Conservation (phyloP, 2,888 invertebrate genomes). For the Prosopocoilus inquinatus region DNA sequence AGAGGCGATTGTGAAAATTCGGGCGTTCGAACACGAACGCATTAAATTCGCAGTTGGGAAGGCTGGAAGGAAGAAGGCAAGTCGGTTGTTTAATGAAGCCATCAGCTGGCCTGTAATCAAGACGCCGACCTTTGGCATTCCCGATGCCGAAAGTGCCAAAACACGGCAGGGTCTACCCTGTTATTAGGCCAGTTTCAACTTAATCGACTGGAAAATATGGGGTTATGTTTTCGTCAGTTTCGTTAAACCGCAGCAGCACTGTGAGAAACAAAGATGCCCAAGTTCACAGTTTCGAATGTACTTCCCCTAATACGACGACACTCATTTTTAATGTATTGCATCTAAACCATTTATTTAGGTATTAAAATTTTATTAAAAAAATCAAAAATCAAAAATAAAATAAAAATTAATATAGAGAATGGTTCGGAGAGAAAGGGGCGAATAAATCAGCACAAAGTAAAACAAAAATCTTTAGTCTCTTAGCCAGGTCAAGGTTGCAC, state of each 20-base stretch:
- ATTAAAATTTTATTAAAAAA: no score
- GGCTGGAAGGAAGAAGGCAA: constrained; percentile 13
- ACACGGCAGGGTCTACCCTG: constrained; percentile 30
- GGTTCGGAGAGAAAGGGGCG: no score
- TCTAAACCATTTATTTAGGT: no score
- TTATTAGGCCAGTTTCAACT: constrained; percentile 31
- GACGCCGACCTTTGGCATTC: constrained; percentile 35
- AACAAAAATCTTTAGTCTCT: no score
- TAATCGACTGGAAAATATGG: constrained; percentile 35
- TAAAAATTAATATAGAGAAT: no score
- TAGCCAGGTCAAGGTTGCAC: no score
- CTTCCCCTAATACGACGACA: no score
- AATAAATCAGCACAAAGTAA: no score
- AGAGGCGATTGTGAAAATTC: no score
- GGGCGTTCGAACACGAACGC: neutral
- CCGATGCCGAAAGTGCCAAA: constrained; percentile 30
- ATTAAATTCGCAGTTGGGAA: neutral
- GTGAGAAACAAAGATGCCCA: neutral
- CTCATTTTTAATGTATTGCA: no score
- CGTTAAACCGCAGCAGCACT: constrained; percentile 17
- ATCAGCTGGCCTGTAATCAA: constrained; percentile 45
- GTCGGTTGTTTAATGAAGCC: constrained; percentile 41
- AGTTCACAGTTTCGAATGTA: no score
- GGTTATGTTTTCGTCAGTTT: constrained; percentile 25
- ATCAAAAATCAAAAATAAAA: no score